Percentiles rank a stretch among this genome's conserved stretches.
These are phyloP conservation scores for Stictocephala bisonia DNA, from an alignment of 2,888 invertebrate species.

Conservation along the genomic window DNA sequence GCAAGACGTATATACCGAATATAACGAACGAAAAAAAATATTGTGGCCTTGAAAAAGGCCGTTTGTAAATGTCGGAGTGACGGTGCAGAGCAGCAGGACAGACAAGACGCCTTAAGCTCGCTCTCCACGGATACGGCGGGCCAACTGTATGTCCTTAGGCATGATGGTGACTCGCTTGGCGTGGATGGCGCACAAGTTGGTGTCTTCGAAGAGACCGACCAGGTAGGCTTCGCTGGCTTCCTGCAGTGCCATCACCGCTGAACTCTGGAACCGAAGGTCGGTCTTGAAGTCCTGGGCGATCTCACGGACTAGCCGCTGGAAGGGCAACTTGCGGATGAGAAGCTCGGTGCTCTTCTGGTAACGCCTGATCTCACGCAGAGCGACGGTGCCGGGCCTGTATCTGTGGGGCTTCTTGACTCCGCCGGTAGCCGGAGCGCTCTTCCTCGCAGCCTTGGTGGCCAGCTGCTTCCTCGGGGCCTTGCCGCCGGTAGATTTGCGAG, in stretches of 20 bases:
- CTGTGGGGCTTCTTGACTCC: too few species aligned
- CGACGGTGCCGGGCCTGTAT: constrained; percentile 90
- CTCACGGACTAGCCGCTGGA: constrained; percentile 96
- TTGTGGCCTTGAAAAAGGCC: too few species aligned
- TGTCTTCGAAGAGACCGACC: constrained; percentile 79
- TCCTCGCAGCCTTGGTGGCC: too few species aligned
- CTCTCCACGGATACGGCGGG: constrained; percentile 61
- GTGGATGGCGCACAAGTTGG: constrained; percentile 83
- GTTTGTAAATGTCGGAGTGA: too few species aligned
- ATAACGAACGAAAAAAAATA: too few species aligned
- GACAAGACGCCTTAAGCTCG: constrained; percentile 59
- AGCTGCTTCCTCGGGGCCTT: too few species aligned
- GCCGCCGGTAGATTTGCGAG: too few species aligned
- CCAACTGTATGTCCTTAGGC: constrained; percentile 73
- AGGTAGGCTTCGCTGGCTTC: constrained; percentile 72
- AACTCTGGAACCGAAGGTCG: constrained; percentile 94
- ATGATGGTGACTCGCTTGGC: constrained; percentile 76
- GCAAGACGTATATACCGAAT: too few species aligned
- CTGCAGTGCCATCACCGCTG: constrained; percentile 88
- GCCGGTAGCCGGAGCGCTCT: too few species aligned
- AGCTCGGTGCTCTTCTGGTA: constrained; percentile 97
- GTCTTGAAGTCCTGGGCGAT: constrained; percentile 98
- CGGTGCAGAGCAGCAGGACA: too few species aligned
- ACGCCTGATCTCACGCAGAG: constrained; percentile 95
- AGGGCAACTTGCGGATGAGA: constrained; percentile 94